Conservation (phyloP, 2,797 vertebrate genomes). For the Phalanger gymnotis region DNA sequence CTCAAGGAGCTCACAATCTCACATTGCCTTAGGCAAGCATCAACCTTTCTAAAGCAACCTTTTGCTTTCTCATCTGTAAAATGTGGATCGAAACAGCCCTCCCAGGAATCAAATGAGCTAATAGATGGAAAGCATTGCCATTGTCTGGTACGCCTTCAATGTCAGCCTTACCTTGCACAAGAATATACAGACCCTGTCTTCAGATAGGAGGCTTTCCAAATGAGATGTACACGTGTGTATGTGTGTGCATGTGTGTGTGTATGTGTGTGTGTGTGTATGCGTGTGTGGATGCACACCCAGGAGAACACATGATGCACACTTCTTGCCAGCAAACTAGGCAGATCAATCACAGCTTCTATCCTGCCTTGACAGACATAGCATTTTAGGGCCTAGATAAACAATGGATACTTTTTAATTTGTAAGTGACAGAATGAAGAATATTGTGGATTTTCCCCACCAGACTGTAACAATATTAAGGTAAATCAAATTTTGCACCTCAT, state of each 20-base stretch:
- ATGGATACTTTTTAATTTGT: slow-evolving; percentile 72
- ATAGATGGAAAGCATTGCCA: not conserved
- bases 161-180: not conserved
- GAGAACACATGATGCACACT: not conserved
- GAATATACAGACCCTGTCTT: not conserved
- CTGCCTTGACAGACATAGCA: not conserved
- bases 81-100: not conserved
- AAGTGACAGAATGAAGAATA: slow-evolving; percentile 80
- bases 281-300: not conserved
- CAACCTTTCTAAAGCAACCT: not conserved
- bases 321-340: not conserved
- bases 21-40: not conserved
- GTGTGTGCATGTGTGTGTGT: too few relatives aligned
- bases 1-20: not conserved
- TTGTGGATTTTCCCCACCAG: slow-evolving; percentile 71
- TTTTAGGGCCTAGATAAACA: slow-evolving; percentile 60
- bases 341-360: not conserved
- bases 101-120: not conserved
- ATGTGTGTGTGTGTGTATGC: not conserved
- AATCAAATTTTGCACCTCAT: slow-evolving; percentile 81
- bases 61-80: not conserved
- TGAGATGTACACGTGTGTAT: not conserved
- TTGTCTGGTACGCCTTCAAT: not conserved
- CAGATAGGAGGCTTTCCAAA: slow-evolving; percentile 6
- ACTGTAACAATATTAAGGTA: slow-evolving; percentile 80